Evolutionary conservation across 2,113 vertebrate species (phyloP).

Genomic region (Australoheros scitulus): DNA sequence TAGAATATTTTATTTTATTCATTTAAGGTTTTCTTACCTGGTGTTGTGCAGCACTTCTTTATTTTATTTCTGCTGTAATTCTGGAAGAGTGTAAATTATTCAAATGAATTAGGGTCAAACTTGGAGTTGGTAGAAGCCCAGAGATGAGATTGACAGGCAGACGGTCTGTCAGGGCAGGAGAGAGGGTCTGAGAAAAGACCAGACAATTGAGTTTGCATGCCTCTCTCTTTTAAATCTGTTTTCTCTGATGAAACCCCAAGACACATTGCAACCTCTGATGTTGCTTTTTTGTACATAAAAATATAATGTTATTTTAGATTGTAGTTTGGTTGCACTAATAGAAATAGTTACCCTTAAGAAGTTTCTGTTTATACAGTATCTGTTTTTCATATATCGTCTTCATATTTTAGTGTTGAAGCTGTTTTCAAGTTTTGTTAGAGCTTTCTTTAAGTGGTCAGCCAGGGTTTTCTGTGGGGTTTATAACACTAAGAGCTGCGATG

Average conservation of each 20-base stretch:
- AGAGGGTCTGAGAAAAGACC: slow-evolving; percentile 27
- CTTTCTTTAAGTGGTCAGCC: background rate
- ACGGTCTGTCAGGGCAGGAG: slow-evolving; percentile 16
- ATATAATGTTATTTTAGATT: slow-evolving; percentile 2
- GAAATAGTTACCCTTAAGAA: background rate
- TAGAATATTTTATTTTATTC: slow-evolving; percentile 26
- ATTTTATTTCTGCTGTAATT: slow-evolving; percentile 49
- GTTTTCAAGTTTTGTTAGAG: background rate
- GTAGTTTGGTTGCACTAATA: background rate
- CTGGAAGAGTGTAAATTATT: slow-evolving; percentile 54
- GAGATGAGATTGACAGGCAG: slow-evolving; percentile 41
- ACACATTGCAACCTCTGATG: background rate
- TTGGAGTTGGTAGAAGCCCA: slow-evolving; percentile 33
- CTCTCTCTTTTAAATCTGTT: slow-evolving; percentile 2
- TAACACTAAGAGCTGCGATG: background rate
- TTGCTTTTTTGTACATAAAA: background rate
- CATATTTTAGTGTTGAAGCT: background rate
- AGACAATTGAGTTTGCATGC: slow-evolving; percentile 19
- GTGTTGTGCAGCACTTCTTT: slow-evolving; percentile 18
- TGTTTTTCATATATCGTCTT: background rate
- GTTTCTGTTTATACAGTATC: background rate
- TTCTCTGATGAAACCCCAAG: background rate
- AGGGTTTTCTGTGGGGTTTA: background rate
- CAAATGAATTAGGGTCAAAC: slow-evolving; percentile 41
- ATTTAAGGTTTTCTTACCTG: slow-evolving; percentile 29